phyloP scores from a whole-genome alignment of 2,797 vertebrate genomes.

The Acanthopagrus latus region DNA sequence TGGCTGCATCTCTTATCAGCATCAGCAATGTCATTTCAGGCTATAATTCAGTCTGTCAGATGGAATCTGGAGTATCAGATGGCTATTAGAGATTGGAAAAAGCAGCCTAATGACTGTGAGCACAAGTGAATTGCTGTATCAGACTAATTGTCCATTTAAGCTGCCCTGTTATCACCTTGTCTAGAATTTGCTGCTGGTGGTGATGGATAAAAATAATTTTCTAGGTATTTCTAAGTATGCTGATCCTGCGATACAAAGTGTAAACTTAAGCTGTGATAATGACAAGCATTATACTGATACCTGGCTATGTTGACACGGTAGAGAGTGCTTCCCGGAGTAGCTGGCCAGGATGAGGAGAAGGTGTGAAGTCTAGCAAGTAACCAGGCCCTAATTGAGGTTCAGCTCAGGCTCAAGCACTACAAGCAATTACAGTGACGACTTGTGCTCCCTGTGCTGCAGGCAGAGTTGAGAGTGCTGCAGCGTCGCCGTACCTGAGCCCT shows the following conservation, averaged over 20 bases:
- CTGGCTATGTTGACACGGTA: slow-evolving; percentile 28
- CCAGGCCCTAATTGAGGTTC: slow-evolving; percentile 76
- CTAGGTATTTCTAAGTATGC: not conserved
- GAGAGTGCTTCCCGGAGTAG: slow-evolving; percentile 5
- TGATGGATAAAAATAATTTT: slow-evolving; percentile 14
- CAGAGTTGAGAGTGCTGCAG: slow-evolving; percentile 60
- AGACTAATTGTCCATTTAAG: slow-evolving; percentile 47
- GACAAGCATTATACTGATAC: slow-evolving; percentile 28
- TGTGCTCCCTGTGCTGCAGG: slow-evolving; percentile 62
- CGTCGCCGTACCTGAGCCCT: slow-evolving; percentile 51
- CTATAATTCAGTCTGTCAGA: slow-evolving; percentile 50
- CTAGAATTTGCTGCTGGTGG: slow-evolving; percentile 12
- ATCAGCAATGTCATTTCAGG: slow-evolving; percentile 48
- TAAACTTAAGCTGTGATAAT: slow-evolving; percentile 39
- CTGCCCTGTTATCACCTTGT: slow-evolving; percentile 25
- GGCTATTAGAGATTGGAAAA: slow-evolving; percentile 46
- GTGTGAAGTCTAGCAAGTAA: slow-evolving; percentile 63
- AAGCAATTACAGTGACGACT: slow-evolving; percentile 77
- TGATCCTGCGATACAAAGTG: not conserved
- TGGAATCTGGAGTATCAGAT: slow-evolving; percentile 57
- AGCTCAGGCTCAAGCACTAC: slow-evolving; percentile 70
- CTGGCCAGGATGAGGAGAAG: slow-evolving; percentile 35
- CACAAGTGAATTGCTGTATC: slow-evolving; percentile 24
- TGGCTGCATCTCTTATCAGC: slow-evolving; percentile 34
- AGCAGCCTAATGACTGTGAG: slow-evolving; percentile 32